phyloP scores from a whole-genome alignment of 2,888 invertebrate species.

The Mythimna vitellina region DNA sequence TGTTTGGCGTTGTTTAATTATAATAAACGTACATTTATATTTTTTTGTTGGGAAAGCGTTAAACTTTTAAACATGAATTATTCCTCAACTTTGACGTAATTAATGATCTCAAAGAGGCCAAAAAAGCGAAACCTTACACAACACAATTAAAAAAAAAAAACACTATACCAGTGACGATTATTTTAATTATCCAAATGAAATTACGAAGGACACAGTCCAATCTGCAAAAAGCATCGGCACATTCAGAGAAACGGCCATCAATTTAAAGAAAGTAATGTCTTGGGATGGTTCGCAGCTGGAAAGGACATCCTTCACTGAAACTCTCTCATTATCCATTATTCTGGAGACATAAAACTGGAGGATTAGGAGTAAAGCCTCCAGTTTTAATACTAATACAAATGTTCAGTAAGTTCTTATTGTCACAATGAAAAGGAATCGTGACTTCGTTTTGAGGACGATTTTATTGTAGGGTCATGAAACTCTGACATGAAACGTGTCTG shows the following conservation, averaged over 20 bases:
- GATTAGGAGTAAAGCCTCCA: slow-evolving; percentile 41
- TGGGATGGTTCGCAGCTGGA: slow-evolving; percentile 55
- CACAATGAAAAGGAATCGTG: slow-evolving; percentile 24
- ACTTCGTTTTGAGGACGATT: slow-evolving; percentile 5
- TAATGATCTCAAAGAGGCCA: slow-evolving; percentile 8
- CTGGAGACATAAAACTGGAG: slow-evolving; percentile 49
- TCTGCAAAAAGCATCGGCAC: slow-evolving; percentile 48
- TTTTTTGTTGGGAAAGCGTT: slow-evolving; percentile 13
- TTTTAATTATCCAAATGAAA: slow-evolving; percentile 42
- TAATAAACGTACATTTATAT: slow-evolving; percentile 22
- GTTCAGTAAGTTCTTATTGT: slow-evolving; percentile 52
- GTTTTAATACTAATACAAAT: slow-evolving; percentile 54
- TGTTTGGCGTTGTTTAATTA: slow-evolving; percentile 18
- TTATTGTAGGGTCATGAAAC: not conserved
- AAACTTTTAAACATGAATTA: slow-evolving; percentile 31
- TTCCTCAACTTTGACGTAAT: slow-evolving; percentile 18
- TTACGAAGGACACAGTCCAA: slow-evolving; percentile 30
- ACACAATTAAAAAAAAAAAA: not conserved
- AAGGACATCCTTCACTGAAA: slow-evolving; percentile 51
- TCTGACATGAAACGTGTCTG: not conserved
- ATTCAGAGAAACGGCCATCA: slow-evolving; percentile 43
- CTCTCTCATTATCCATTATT: slow-evolving; percentile 56
- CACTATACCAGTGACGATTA: not conserved
- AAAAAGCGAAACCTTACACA: not conserved
- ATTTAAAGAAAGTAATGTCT: slow-evolving; percentile 58